These are phyloP conservation scores for Dromas ardeola DNA, from an alignment of 2,113 vertebrate genomes.

Conservation along the genomic window DNA sequence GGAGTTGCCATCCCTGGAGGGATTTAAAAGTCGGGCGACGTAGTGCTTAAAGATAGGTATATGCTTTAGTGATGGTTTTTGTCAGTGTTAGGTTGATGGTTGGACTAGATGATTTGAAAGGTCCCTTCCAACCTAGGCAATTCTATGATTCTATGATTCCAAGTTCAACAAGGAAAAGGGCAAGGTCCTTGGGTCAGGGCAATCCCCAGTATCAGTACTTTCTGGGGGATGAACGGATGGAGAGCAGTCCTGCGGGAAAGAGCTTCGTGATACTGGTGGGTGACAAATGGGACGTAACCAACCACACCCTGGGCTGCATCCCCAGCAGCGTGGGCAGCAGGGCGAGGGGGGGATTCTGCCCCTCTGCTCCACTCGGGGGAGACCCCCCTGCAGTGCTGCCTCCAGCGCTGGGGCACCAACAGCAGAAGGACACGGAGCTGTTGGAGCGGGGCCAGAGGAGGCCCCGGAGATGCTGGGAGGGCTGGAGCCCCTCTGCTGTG, in stretches of 20 bases:
- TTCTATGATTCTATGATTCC: too few species aligned
- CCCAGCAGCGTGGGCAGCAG: neutral
- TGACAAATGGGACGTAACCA: neutral
- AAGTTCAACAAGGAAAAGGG: neutral
- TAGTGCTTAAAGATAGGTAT: too few species aligned
- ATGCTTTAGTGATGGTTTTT: too few species aligned
- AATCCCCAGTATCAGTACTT: too few species aligned
- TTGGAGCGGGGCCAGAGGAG: neutral
- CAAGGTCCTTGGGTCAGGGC: neutral
- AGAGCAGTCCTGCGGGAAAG: neutral
- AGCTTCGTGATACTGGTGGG: neutral
- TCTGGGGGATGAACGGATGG: neutral
- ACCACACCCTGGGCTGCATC: accelerated
- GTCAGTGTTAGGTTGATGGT: too few species aligned
- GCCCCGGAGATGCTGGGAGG: accelerated
- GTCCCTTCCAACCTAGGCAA: too few species aligned
- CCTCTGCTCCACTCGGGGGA: accelerated
- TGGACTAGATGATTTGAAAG: too few species aligned
- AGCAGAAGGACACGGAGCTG: accelerated
- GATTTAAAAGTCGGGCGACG: too few species aligned
- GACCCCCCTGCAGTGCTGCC: accelerated
- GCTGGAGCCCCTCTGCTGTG: neutral
- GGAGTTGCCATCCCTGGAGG: too few species aligned
- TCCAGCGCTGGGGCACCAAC: neutral
- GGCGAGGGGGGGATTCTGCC: accelerated